Conservation (phyloP, 2,113 vertebrate species). For the Caloenas nicobarica region DNA sequence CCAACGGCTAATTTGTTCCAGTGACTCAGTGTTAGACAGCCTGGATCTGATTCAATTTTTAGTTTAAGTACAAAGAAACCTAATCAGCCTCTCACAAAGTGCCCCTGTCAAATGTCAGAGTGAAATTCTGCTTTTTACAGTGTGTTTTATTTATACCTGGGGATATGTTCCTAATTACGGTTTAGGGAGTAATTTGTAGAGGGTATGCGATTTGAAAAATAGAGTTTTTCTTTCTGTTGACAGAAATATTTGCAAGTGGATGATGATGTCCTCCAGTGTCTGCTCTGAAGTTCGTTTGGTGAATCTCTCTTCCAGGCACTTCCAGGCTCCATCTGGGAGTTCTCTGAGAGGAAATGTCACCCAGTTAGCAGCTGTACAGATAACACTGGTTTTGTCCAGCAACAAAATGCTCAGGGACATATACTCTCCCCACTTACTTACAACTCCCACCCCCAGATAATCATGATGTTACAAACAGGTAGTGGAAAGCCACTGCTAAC, state of each 20-base stretch:
- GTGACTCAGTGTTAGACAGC: neutral
- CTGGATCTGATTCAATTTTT: neutral
- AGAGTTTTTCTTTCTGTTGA: conserved; percentile 8
- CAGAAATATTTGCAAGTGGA: conserved; percentile 13
- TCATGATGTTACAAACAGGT: neutral
- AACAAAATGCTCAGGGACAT: neutral
- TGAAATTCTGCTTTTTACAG: neutral
- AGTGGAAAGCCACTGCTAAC: neutral
- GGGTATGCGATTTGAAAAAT: neutral
- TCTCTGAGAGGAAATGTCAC: neutral
- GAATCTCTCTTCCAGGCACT: neutral
- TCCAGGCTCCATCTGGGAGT: neutral
- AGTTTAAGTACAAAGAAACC: neutral
- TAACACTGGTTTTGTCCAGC: neutral
- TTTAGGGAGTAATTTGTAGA: conserved; percentile 24
- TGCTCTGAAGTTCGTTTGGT: neutral
- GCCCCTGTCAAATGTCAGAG: neutral
- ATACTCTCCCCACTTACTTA: neutral
- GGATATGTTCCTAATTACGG: conserved; percentile 40
- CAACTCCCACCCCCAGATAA: neutral
- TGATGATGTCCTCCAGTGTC: neutral
- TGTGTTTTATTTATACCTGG: conserved; percentile 18
- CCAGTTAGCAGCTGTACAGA: neutral
- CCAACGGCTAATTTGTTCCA: neutral
- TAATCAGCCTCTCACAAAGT: neutral